A percentile compares a stretch with the other conserved stretches of the same genome.
Evolutionary conservation across 2,113 vertebrate species (phyloP).

Genomic region (Bubo blakistoni): DNA sequence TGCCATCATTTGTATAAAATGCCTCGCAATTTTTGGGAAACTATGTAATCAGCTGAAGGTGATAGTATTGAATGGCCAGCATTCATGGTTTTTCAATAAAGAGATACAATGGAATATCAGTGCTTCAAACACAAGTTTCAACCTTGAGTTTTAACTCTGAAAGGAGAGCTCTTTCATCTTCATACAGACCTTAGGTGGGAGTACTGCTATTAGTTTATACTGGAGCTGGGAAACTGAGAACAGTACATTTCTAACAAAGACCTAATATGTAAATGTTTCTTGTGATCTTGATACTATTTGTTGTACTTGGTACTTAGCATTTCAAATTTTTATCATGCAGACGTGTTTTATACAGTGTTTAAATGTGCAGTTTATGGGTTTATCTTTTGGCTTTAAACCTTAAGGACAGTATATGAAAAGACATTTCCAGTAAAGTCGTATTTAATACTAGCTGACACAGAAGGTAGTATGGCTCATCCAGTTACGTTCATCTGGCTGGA

Average conservation of each 20-base stretch:
- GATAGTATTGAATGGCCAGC: background rate
- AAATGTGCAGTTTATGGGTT: background rate
- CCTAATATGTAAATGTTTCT: background rate
- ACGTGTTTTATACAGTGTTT: background rate
- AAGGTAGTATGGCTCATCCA: background rate
- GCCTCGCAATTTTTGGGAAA: background rate
- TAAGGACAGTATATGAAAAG: background rate
- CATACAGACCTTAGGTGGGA: background rate
- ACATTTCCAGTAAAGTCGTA: background rate
- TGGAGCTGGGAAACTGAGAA: background rate
- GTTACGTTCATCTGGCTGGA: background rate
- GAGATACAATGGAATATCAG: background rate
- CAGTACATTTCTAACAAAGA: background rate
- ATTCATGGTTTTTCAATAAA: background rate
- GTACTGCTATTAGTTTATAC: background rate
- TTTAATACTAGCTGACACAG: background rate
- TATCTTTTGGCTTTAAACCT: background rate
- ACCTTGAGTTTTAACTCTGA: background rate
- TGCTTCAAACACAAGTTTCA: background rate
- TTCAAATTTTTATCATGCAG: background rate
- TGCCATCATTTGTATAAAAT: background rate
- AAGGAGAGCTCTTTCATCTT: background rate
- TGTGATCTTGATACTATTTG: background rate
- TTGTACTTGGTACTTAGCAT: background rate
- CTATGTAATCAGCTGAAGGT: background rate